Conservation (phyloP, 1,140 invertebrate genomes). For the Ladona fulva region DNA sequence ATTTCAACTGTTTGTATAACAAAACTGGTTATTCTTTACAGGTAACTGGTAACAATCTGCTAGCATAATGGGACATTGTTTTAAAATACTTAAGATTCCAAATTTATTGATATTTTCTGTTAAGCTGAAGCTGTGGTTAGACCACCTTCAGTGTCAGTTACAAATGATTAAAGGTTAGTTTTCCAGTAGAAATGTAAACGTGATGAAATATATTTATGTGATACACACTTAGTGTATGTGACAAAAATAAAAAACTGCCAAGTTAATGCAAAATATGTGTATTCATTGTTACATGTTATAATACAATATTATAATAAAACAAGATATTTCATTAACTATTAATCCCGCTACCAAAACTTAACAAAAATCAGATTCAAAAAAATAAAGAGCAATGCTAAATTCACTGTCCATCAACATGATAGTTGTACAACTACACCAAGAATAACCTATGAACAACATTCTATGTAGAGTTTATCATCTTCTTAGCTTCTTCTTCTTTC, state of each 20-base stretch:
- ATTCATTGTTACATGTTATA: background rate
- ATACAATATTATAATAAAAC: background rate
- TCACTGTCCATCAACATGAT: no score
- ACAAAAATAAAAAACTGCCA: conserved; percentile 6
- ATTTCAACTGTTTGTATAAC: background rate
- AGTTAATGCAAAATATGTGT: background rate
- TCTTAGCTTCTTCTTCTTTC: conserved; percentile 3
- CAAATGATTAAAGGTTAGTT: background rate
- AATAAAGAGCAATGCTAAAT: no score
- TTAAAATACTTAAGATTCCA: background rate
- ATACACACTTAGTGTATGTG: conserved; percentile 1
- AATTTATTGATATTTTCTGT: background rate
- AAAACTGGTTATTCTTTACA: background rate
- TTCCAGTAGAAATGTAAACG: background rate
- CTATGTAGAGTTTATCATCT: no score
- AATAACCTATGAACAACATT: no score
- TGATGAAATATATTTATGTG: background rate
- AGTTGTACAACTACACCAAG: no score
- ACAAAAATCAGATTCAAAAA: no score
- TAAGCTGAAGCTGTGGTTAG: background rate
- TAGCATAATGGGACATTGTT: background rate
- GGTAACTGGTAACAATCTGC: background rate
- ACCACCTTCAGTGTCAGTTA: background rate
- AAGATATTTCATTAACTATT: background rate
- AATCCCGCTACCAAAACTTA: no score